These are phyloP conservation scores for Dasyurus viverrinus DNA, from an alignment of 2,113 vertebrate genomes.

Conservation along the genomic window DNA sequence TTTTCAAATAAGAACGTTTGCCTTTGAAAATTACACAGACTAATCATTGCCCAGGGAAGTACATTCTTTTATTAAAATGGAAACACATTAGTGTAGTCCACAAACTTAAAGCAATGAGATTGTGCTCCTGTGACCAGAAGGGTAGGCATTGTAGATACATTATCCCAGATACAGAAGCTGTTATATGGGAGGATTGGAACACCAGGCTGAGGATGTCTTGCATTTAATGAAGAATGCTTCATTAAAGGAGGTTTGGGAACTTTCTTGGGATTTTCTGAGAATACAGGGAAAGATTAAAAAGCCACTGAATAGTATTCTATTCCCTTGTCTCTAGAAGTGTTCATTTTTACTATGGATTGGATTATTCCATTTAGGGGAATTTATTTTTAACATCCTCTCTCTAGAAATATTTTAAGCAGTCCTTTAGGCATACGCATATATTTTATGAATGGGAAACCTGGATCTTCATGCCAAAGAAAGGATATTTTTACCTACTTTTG, in stretches of 20 bases:
- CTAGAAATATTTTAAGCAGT: background rate
- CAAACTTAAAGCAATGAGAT: background rate
- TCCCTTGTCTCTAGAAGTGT: background rate
- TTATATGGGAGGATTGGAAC: background rate
- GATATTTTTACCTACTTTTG: background rate
- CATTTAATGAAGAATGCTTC: background rate
- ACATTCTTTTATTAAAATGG: slow-evolving; percentile 63
- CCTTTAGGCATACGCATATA: background rate
- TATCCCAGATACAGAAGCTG: background rate
- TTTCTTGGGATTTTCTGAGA: background rate
- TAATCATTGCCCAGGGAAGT: slow-evolving; percentile 48
- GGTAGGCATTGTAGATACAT: background rate
- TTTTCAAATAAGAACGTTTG: slow-evolving; percentile 46
- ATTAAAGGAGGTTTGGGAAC: background rate
- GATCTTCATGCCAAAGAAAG: background rate
- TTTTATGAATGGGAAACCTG: background rate
- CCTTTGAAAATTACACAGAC: slow-evolving; percentile 42
- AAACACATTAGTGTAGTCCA: slow-evolving; percentile 33
- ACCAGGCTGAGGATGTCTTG: background rate
- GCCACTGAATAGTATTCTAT: background rate
- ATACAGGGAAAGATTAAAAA: background rate
- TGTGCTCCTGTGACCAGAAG: background rate
- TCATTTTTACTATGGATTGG: background rate
- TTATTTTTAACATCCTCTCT: background rate
- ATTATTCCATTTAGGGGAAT: background rate